These are phyloP conservation scores for Prionailurus bengalensis DNA, from an alignment of 2,113 vertebrate species.

Conservation along the genomic window DNA sequence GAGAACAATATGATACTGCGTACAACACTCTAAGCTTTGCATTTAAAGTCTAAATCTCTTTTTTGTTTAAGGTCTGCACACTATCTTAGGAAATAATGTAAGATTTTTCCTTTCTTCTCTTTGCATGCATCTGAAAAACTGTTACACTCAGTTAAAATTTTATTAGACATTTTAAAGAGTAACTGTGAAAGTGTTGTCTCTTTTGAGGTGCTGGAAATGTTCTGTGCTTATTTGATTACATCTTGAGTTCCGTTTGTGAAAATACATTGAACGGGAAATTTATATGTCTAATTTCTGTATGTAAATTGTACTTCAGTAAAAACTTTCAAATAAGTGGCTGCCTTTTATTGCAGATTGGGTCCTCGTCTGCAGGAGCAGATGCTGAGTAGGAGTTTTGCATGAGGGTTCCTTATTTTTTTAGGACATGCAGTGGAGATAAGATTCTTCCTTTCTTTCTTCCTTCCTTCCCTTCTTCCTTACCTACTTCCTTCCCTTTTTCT, in stretches of 20 bases:
- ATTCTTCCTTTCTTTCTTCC: not conserved
- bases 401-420: not conserved
- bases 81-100: not conserved
- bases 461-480: not conserved
- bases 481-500: not conserved
- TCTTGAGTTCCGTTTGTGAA: not conserved
- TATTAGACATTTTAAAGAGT: slow-evolving; percentile 51
- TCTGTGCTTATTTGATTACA: not conserved
- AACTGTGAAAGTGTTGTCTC: not conserved
- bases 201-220: not conserved
- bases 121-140: not conserved
- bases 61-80: not conserved
- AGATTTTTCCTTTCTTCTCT: not conserved
- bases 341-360: not conserved
- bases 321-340: not conserved
- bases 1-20: not conserved
- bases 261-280: slow-evolving; percentile 23
- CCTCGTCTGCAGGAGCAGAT: not conserved
- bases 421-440: not conserved
- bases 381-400: not conserved
- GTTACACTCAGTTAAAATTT: slow-evolving; percentile 44
- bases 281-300: slow-evolving; percentile 33
- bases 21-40: not conserved
- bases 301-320: slow-evolving; percentile 32
- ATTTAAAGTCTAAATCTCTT: slow-evolving; percentile 19